A percentile compares a stretch with the other conserved stretches of the same genome.
Evolutionary conservation across 2,888 invertebrate species (phyloP).

Genomic region (Cataglyphis livida): DNA sequence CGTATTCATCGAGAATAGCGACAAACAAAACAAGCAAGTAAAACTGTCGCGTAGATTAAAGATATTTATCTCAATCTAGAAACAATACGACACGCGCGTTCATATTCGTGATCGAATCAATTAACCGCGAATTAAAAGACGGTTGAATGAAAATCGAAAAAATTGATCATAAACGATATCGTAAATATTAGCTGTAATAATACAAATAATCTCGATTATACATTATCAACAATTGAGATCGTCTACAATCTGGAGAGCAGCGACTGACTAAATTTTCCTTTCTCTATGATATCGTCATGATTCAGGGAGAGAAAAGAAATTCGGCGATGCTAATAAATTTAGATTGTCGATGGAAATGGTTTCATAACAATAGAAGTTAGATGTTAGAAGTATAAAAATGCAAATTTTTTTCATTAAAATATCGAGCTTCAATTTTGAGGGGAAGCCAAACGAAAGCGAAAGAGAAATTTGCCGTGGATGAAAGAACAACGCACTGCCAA

Average conservation of each 20-base stretch:
- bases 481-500: slow-evolving; percentile 51
- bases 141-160: slow-evolving; percentile 8
- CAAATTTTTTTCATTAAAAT: slow-evolving; percentile 36
- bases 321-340: slow-evolving; percentile 6
- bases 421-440: slow-evolving; percentile 38
- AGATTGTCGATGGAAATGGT: slow-evolving; percentile 31
- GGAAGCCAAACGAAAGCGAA: slow-evolving; percentile 11
- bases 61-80: slow-evolving; percentile 31
- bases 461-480: slow-evolving; percentile 19
- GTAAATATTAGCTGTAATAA: neutral
- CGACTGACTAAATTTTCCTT: slow-evolving; percentile 22
- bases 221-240: slow-evolving; percentile 1
- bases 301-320: neutral
- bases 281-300: neutral
- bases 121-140: slow-evolving; percentile 17
- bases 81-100: slow-evolving; percentile 28
- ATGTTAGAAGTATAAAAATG: slow-evolving; percentile 7
- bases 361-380: slow-evolving; percentile 20
- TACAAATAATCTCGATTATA: neutral
- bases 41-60: slow-evolving; percentile 33
- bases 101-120: slow-evolving; percentile 27
- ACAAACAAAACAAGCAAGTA: slow-evolving; percentile 42
- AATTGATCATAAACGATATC: slow-evolving; percentile 11
- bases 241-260: neutral
- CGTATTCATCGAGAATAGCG: slow-evolving; percentile 56